Evolutionary conservation across 2,888 invertebrate species (phyloP), one percentile per base, ranked within the genome.

Genomic region (Ellobium chinense): DNA sequence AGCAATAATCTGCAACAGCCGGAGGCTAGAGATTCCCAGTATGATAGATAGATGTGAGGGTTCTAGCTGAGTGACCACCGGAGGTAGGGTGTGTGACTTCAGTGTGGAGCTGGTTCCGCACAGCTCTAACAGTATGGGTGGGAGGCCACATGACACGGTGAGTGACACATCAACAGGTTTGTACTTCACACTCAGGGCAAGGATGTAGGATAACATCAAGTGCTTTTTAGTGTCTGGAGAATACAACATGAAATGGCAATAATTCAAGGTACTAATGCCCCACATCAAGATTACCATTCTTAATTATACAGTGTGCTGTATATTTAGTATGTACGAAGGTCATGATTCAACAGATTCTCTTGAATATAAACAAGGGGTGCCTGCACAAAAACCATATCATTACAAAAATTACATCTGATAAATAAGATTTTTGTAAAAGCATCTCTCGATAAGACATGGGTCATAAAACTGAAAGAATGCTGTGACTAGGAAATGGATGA

Each of bases 151-250:
- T 24, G 94, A 94, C 12, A 95, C 94, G 1, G 94, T 94, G 60
- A 95, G 93, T n/a, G 93, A 93, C 39, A 95, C 92, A 90, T 95
- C 95, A 75, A 93, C 93, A 0, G 95, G 93, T 83, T 94, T 93
- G 88, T 94, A 95, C 82, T 93, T 93, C 12, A 94, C 94, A 88
- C 94, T 95, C 82, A 95, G 89, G 3, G 94, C 94, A 89, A 95
- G 95, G 12, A 95, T 91, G 0, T 94, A 94, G 54, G 94, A 91
- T 66, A 94, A 90, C 80, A 94, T 91, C 70, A 94, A 88, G 68
- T 94, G 93, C 77, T 93, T 93, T 78, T 93, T 85, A 0, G 89
- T 86, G 65, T 89, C 92, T 92, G 85, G 18, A 46, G 46, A 46
- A 46, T 7, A 46, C 7, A 46, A 46, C 46, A 46, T 7, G 46